Percentiles rank a stretch among this genome's conserved stretches.
These are phyloP conservation scores for Pristionchus japonicus DNA, from an alignment of 2,888 invertebrate species.

Conservation along the genomic window DNA sequence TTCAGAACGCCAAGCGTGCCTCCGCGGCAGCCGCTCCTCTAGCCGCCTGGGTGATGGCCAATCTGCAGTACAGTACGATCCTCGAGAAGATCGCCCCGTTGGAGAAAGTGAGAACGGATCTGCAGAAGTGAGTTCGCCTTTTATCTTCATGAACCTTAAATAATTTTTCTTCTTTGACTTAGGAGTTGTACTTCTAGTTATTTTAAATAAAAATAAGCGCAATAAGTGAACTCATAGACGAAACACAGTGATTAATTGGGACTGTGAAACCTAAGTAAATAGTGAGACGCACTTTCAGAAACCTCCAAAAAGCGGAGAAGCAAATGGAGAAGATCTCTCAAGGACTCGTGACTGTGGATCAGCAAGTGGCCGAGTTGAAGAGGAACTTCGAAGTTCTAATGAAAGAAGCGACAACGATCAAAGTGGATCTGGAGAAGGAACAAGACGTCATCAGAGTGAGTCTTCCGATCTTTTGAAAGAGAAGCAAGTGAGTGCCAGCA, in stretches of 20 bases:
- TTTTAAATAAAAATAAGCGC: neutral
- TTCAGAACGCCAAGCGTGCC: conserved; percentile 85
- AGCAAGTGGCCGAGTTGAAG: conserved; percentile 77
- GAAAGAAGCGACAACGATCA: conserved; percentile 92
- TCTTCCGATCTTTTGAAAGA: neutral
- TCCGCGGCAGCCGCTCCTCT: conserved; percentile 95
- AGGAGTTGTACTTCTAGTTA: neutral
- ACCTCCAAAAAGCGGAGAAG: conserved; percentile 86
- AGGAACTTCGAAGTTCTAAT: conserved; percentile 83
- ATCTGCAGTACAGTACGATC: conserved; percentile 91
- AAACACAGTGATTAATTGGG: no score
- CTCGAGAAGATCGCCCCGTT: conserved; percentile 91
- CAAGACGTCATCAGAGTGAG: conserved; percentile 74
- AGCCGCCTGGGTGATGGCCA: conserved; percentile 96
- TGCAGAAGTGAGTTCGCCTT: conserved; percentile 77
- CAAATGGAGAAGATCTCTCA: conserved; percentile 81
- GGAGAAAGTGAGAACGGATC: conserved; percentile 84
- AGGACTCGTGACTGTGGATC: conserved; percentile 76
- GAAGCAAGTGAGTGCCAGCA: no score
- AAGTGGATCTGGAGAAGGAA: conserved; percentile 86
- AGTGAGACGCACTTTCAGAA: conserved; percentile 78
- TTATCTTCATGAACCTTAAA: neutral
- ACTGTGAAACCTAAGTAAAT: no score
- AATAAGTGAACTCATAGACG: no score
- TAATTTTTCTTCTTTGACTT: neutral